Percentiles rank a stretch among this genome's conserved stretches.
These are phyloP conservation scores for Lophura nycthemera DNA, from an alignment of 2,113 vertebrate genomes.

Conservation along the genomic window DNA sequence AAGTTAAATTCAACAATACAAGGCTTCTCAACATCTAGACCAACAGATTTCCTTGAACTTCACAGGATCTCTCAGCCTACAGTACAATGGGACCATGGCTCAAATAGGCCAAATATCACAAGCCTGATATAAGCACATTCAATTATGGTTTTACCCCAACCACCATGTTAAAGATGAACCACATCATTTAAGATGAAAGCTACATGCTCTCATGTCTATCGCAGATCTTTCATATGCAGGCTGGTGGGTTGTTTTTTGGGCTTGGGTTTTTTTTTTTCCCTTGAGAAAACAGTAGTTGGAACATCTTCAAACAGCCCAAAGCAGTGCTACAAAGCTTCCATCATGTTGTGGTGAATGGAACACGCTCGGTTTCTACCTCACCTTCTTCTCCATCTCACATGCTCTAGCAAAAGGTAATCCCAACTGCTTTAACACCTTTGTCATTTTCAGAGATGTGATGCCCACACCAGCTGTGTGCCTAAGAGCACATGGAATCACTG, in stretches of 20 bases:
- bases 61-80: not conserved
- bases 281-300: not conserved
- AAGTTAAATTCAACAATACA: not conserved
- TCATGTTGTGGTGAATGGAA: not conserved
- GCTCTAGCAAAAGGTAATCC: not conserved
- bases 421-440: slow-evolving; percentile 7
- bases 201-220: not conserved
- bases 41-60: not conserved
- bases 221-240: not conserved
- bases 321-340: not conserved
- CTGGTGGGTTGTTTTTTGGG: not conserved
- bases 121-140: not conserved
- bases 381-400: not conserved
- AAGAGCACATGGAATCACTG: slow-evolving; percentile 5
- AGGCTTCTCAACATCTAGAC: not conserved
- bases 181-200: not conserved
- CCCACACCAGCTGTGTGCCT: not conserved
- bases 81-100: not conserved
- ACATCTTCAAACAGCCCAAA: not conserved
- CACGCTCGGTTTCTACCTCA: not conserved
- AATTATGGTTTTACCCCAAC: not conserved
- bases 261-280: not conserved
- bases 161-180: not conserved
- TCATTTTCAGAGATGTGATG: slow-evolving; percentile 39
- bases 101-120: not conserved